Conservation (phyloP, 2,113 vertebrate species). For the Peromyscus leucopus region DNA sequence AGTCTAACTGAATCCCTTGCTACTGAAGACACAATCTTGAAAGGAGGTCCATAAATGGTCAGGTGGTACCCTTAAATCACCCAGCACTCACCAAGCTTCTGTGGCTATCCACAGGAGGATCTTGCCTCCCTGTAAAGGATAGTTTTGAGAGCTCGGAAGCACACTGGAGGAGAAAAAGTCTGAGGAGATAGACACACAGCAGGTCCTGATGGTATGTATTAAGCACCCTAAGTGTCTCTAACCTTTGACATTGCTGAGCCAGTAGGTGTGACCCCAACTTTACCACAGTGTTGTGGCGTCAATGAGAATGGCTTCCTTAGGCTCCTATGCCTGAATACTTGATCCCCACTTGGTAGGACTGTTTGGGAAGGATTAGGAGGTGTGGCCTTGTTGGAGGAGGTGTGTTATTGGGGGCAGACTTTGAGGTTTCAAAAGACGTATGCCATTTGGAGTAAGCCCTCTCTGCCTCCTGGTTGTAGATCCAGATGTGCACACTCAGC, state of each 20-base stretch:
- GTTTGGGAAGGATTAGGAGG: background rate
- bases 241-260: background rate
- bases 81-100: background rate
- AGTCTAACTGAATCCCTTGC: background rate
- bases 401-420: background rate
- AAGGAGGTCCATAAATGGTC: background rate
- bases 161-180: background rate
- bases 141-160: background rate
- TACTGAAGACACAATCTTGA: constrained; percentile 63
- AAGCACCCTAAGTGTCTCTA: background rate
- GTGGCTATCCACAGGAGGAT: background rate
- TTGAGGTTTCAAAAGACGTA: background rate
- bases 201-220: background rate
- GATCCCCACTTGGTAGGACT: background rate
- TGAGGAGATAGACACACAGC: background rate
- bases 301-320: background rate
- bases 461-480: background rate
- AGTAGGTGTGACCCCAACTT: background rate
- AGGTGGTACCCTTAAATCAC: background rate
- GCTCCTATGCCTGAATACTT: too few species aligned
- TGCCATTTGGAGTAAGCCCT: background rate
- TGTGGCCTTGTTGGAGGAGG: background rate
- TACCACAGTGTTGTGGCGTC: background rate
- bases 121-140: background rate
- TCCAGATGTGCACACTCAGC: background rate